Evolutionary conservation across 2,113 vertebrate genomes (phyloP), one percentile per base, ranked within the genome.

Genomic region (Zeus faber): DNA sequence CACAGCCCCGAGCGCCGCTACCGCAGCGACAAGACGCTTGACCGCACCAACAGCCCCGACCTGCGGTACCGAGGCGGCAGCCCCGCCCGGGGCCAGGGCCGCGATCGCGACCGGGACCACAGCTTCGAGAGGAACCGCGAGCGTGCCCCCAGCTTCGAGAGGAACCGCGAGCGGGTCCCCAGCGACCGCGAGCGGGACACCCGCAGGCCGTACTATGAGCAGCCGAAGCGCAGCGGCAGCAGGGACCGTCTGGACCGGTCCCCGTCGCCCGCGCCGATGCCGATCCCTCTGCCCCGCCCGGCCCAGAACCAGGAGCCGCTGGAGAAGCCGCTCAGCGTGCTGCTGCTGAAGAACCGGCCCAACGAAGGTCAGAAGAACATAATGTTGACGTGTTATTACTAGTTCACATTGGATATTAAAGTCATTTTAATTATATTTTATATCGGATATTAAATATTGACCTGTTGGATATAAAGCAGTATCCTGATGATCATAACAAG

Each of bases 331-430:
- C 48, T 96, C 33, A 92, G 81, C 13, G 93, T 99, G 45, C 82
- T 96, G 51, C 85, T 99, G 65, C 88, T 87, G 23, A 99, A 99
- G 83, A 93, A 86, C 85, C 90, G 88, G 33, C 85, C 91, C 5
- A 93, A 81, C n/a, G 97, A 99, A 91, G 96, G 97, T 95, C 74
- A 56, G 57, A n/a, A n/a, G n/a, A n/a, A n/a, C n/a, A n/a, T n/a
- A n/a, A n/a, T n/a, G n/a, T n/a, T n/a, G n/a, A n/a, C n/a, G n/a
- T n/a, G n/a, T n/a, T n/a, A n/a, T n/a, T n/a, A n/a, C n/a, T n/a
- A n/a, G n/a, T n/a, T n/a, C n/a, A n/a, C n/a, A n/a, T n/a, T n/a
- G n/a, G n/a, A n/a, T n/a, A n/a, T n/a, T n/a, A n/a, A n/a, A n/a
- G n/a, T n/a, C n/a, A n/a, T n/a, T n/a, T n/a, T n/a, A n/a, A n/a